These are phyloP conservation scores for Camponotus vicinus DNA, from an alignment of 1,140 invertebrate genomes.

Conservation along the genomic window DNA sequence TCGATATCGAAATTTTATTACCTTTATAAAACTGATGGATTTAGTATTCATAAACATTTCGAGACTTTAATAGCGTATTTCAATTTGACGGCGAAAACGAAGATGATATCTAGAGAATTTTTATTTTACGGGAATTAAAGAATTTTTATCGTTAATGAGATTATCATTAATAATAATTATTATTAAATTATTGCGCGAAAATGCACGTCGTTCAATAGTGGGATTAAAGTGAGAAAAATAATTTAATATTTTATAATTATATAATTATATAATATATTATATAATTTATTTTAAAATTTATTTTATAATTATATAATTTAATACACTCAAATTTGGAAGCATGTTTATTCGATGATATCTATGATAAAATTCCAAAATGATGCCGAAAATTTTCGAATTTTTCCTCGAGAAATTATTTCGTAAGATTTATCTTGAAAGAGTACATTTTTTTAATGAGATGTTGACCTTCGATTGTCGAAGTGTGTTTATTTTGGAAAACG, in stretches of 20 bases:
- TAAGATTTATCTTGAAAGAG: too few relatives aligned
- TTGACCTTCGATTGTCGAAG: background rate
- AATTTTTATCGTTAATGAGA: background rate
- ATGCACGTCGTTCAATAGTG: too few relatives aligned
- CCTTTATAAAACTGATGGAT: background rate
- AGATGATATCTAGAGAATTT: background rate
- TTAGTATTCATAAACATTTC: conserved; percentile 12
- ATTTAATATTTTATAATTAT: too few relatives aligned
- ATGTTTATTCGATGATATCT: too few relatives aligned
- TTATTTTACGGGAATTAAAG: background rate
- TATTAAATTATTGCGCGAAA: background rate
- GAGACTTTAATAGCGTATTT: conserved; percentile 25
- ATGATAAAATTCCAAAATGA: too few relatives aligned
- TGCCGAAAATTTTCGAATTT: too few relatives aligned
- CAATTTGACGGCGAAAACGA: background rate
- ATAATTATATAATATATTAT: too few relatives aligned
- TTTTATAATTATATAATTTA: too few relatives aligned
- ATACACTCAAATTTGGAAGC: too few relatives aligned
- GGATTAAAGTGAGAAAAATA: too few relatives aligned
- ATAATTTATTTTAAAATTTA: too few relatives aligned
- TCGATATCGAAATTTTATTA: background rate
- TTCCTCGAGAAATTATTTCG: background rate
- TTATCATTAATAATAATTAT: too few relatives aligned
- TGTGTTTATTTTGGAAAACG: background rate
- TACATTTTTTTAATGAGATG: background rate